phyloP scores from a whole-genome alignment of 2,797 vertebrate genomes.

The Synanceia verrucosa region DNA sequence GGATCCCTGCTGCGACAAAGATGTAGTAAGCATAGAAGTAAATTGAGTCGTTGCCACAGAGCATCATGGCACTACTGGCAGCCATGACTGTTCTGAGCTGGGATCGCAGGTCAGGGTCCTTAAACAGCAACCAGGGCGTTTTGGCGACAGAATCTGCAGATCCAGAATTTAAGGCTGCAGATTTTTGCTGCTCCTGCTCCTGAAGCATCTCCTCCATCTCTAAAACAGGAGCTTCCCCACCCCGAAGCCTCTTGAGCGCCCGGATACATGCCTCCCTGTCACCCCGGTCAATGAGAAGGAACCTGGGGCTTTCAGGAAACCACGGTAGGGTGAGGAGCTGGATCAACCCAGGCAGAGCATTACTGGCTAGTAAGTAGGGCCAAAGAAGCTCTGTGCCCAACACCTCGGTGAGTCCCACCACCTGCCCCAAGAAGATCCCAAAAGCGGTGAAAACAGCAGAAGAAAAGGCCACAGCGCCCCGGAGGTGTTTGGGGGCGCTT shows the following conservation, averaged over 20 bases:
- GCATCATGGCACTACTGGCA: conserved; percentile 91
- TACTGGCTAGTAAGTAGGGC: conserved; percentile 90
- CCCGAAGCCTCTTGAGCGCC: conserved; percentile 84
- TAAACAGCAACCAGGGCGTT: conserved; percentile 82
- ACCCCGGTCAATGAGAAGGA: conserved; percentile 89
- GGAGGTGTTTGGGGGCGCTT: conserved; percentile 87
- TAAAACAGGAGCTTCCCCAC: conserved; percentile 62
- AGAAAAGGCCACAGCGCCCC: conserved; percentile 87
- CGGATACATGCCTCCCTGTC: conserved; percentile 83
- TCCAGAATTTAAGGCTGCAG: conserved; percentile 33
- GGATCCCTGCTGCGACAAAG: conserved; percentile 86
- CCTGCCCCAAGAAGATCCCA: conserved; percentile 89
- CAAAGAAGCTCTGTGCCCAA: conserved; percentile 85
- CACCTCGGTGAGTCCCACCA: conserved; percentile 88
- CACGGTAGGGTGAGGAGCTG: conserved; percentile 89
- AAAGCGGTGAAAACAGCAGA: conserved; percentile 89
- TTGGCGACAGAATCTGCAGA: conserved; percentile 38
- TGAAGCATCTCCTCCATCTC: conserved; percentile 90
- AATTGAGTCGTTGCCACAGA: conserved; percentile 90
- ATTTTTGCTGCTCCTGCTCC: conserved; percentile 73
- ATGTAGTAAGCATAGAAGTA: conserved; percentile 91
- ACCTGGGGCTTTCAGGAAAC: conserved; percentile 92
- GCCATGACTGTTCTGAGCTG: conserved; percentile 83
- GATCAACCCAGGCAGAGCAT: conserved; percentile 83
- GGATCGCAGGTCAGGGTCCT: conserved; percentile 70